A percentile compares a stretch with the other conserved stretches of the same genome.
These are phyloP conservation scores for Dione juno DNA, from an alignment of 2,888 invertebrate genomes.

Conservation along the genomic window DNA sequence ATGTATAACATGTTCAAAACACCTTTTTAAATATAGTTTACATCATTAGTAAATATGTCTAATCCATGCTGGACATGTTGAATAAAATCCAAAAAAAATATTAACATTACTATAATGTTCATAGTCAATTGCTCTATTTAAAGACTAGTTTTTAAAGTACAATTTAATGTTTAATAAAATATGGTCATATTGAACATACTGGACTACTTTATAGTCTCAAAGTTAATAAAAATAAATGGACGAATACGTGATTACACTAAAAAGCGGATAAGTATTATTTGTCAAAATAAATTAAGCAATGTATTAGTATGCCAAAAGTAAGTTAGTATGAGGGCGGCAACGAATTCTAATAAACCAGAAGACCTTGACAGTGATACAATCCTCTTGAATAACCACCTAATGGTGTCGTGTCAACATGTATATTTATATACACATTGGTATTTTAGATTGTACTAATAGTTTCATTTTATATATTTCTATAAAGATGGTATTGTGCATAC, in stretches of 20 bases:
- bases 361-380: constrained; percentile 77
- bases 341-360: constrained; percentile 75
- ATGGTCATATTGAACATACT: neutral
- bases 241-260: neutral
- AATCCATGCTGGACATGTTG: neutral
- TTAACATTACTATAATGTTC: neutral
- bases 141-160: neutral
- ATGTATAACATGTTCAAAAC: too few species aligned
- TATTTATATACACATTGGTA: constrained; percentile 10
- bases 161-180: neutral
- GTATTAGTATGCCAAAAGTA: constrained; percentile 71
- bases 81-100: neutral
- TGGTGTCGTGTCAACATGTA: constrained; percentile 49
- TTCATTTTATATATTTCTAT: neutral
- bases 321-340: constrained; percentile 69
- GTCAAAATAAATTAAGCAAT: constrained; percentile 59
- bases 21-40: neutral
- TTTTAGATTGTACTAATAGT: neutral
- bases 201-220: neutral
- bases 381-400: constrained; percentile 63
- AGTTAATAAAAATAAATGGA: neutral
- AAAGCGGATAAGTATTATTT: constrained; percentile 16
- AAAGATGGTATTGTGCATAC: neutral
- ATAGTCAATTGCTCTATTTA: neutral
- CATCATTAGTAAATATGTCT: neutral